A percentile compares a stretch with the other conserved stretches of the same genome.
Evolutionary conservation across 2,113 vertebrate species (phyloP).

Genomic region (Poicephalus meyeri): DNA sequence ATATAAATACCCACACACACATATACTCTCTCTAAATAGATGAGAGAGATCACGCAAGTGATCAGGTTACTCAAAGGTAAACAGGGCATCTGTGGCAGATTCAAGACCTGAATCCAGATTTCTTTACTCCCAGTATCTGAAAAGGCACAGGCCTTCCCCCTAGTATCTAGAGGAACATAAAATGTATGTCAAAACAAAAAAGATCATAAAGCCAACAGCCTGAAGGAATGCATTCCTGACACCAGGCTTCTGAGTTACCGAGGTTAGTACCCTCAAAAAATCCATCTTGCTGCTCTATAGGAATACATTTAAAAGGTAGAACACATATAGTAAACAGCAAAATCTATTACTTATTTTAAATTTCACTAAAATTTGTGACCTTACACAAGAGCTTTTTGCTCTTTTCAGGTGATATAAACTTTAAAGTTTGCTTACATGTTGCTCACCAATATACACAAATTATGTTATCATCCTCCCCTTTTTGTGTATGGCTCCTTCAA

Average conservation of each 20-base stretch:
- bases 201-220: neutral
- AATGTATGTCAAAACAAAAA: neutral
- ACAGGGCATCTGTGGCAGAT: neutral
- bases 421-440: neutral
- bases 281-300: neutral
- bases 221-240: neutral
- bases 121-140: neutral
- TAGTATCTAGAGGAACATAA: neutral
- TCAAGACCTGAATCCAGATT: neutral
- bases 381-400: neutral
- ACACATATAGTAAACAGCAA: neutral
- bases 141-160: neutral
- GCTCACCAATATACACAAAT: neutral
- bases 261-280: neutral
- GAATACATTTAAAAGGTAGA: neutral
- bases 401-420: neutral
- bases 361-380: neutral
- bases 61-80: neutral
- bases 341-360: neutral
- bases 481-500: neutral
- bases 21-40: neutral
- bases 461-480: neutral
- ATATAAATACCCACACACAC: neutral
- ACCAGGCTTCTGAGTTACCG: neutral
- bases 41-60: neutral